Percentiles rank a stretch among this genome's conserved stretches.
phyloP scores from a whole-genome alignment of 2,888 invertebrate genomes.

The Atherix ibis region DNA sequence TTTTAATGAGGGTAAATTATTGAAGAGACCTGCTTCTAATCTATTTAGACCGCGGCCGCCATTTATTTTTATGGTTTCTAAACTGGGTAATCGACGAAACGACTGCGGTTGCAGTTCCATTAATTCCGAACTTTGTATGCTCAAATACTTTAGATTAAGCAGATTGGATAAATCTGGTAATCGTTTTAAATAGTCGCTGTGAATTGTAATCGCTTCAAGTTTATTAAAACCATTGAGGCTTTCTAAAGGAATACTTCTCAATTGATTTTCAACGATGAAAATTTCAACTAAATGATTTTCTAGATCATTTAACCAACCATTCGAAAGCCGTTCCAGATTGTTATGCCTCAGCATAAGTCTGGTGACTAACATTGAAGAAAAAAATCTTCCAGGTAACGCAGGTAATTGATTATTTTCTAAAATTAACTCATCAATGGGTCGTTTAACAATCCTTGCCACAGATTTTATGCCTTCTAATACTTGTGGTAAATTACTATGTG shows the following conservation, averaged over 20 bases:
- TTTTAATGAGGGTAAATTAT: constrained; percentile 49
- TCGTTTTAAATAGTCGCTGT: constrained; percentile 58
- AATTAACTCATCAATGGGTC: constrained; percentile 70
- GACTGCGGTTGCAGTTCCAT: constrained; percentile 49
- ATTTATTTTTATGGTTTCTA: constrained; percentile 60
- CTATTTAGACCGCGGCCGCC: constrained; percentile 49
- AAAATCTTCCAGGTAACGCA: constrained; percentile 67
- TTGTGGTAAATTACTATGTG: constrained; percentile 72
- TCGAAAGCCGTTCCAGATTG: constrained; percentile 62
- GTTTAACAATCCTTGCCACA: constrained; percentile 46
- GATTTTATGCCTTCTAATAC: constrained; percentile 58
- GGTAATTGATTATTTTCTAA: constrained; percentile 77
- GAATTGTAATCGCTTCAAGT: constrained; percentile 69
- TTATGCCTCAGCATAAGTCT: constrained; percentile 73
- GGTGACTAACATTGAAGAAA: constrained; percentile 56
- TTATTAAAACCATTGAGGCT: constrained; percentile 56
- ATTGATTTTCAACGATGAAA: constrained; percentile 68
- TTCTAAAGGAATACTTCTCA: constrained; percentile 63
- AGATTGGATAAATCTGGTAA: constrained; percentile 57
- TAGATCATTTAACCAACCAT: constrained; percentile 64
- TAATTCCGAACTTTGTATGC: constrained; percentile 51
- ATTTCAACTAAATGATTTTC: constrained; percentile 65
- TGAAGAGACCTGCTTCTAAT: constrained; percentile 57
- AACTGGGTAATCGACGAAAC: constrained; percentile 51
- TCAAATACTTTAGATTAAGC: constrained; percentile 54